phyloP scores from a whole-genome alignment of 1,140 invertebrate genomes.

The Onthophagus taurus region DNA sequence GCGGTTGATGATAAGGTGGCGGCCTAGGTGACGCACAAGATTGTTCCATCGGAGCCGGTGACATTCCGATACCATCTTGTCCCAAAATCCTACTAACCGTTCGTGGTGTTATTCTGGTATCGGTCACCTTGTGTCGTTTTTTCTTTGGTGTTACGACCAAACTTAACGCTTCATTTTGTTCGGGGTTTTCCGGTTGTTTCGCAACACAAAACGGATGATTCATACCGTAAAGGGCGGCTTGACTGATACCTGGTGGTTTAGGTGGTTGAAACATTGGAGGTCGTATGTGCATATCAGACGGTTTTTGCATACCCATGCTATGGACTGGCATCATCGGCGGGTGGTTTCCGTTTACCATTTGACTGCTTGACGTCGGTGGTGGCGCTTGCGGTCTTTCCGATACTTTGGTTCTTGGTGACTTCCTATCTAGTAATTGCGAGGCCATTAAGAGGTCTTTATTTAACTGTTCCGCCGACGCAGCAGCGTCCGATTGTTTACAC shows the following conservation, averaged over 20 bases:
- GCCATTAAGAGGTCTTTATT: slow-evolving; percentile 73
- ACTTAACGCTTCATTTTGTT: slow-evolving; percentile 89
- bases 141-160: slow-evolving; percentile 90
- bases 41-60: slow-evolving; percentile 42
- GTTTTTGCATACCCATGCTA: slow-evolving; percentile 48
- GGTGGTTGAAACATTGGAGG: slow-evolving; percentile 70
- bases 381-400: slow-evolving; percentile 54
- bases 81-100: slow-evolving; percentile 79
- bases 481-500: slow-evolving; percentile 66
- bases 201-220: slow-evolving; percentile 59
- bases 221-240: slow-evolving; percentile 52
- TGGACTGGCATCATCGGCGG: slow-evolving; percentile 31
- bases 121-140: slow-evolving; percentile 94
- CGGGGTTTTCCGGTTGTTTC: slow-evolving; percentile 56
- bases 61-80: slow-evolving; percentile 62
- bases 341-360: slow-evolving; percentile 34
- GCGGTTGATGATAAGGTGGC: slow-evolving; percentile 59
- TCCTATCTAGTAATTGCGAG: slow-evolving; percentile 69
- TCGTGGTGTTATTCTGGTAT: slow-evolving; percentile 86
- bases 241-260: slow-evolving; percentile 59
- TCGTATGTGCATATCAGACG: slow-evolving; percentile 52
- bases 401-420: slow-evolving; percentile 71
- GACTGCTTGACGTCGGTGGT: slow-evolving; percentile 36
- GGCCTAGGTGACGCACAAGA: slow-evolving; percentile 54
- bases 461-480: slow-evolving; percentile 65